Evolutionary conservation across 2,797 vertebrate species (phyloP), one percentile per base, ranked within the genome.

Genomic region (Paguma larvata): DNA sequence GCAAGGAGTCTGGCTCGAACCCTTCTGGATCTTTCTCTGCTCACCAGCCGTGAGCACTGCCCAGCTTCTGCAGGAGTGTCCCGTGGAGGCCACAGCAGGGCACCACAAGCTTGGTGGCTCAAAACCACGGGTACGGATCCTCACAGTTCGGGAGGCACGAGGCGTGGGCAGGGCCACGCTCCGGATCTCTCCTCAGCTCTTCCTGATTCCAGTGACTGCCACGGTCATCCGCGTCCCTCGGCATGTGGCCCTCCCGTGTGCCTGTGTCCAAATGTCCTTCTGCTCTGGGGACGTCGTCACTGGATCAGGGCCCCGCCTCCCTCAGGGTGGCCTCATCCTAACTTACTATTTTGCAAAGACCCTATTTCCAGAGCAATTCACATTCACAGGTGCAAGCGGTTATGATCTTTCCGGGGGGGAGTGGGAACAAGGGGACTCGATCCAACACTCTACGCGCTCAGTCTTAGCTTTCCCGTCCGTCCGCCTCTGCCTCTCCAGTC

Each of bases 371-470:
- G 48, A 68, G 6, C 16, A 51, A 23, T n/a, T 51, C 48, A 41
- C 27, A 3, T 27, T 21, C 62, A 18, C 44, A 30, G 21, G 62
- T 18, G 0, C 67, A n/a, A 21, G 82, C 3, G 1, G 18, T 41
- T 3, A 3, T 19, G n/a, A 16, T 12, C 25, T 30, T 67, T 23
- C 56, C 32, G 0, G 19, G 30, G 59, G 68, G 1, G 41, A 5
- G 0, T n/a, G 23, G 30, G 46, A 1, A 10, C 6, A 10, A 6
- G 46, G 11, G 19, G 5, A 14, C 44, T 38, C 38, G 21, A 2
- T 4, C 25, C 44, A 3, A 5, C 10, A 56, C 0, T 1, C 30
- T 2, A 11, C 7, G 4, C 23, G 10, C 19, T 25, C 2, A 2
- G 44, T 5, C 53, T n/a, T 13, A 32, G 87, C 84, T 73, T 67